phyloP scores from a whole-genome alignment of 2,113 vertebrate genomes.

The Poeciliopsis occidentalis region DNA sequence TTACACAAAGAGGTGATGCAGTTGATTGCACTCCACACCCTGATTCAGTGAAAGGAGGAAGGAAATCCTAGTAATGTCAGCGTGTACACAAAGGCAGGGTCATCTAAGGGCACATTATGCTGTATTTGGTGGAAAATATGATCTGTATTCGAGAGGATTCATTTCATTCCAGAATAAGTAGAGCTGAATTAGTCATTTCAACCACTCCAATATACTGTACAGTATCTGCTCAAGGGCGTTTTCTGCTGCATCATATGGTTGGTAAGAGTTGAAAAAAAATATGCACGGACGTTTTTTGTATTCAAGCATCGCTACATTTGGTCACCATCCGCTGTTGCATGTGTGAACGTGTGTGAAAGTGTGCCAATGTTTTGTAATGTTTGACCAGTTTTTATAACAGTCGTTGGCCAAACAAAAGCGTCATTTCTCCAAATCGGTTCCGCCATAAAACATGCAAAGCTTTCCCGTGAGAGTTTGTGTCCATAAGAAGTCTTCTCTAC shows the following conservation, averaged over 20 bases:
- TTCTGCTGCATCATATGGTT: neutral
- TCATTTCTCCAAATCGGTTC: slow-evolving; percentile 13
- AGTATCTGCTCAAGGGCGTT: neutral
- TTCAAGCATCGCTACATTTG: neutral
- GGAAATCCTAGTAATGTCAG: slow-evolving; percentile 36
- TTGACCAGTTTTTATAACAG: slow-evolving; percentile 34
- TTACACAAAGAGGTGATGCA: slow-evolving; percentile 40
- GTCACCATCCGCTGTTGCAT: slow-evolving; percentile 10
- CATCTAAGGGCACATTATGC: slow-evolving; percentile 53
- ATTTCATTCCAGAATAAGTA: neutral
- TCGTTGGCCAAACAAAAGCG: slow-evolving; percentile 19
- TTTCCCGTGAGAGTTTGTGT: slow-evolving; percentile 8
- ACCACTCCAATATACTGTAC: neutral
- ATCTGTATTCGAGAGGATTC: neutral
- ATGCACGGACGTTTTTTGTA: neutral
- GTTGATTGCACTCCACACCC: slow-evolving; percentile 32
- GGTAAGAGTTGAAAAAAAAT: neutral
- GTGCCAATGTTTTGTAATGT: slow-evolving; percentile 30
- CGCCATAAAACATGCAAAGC: slow-evolving; percentile 30
- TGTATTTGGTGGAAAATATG: slow-evolving; percentile 26
- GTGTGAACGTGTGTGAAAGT: neutral
- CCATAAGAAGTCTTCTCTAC: slow-evolving; percentile 10
- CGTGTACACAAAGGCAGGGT: slow-evolving; percentile 37
- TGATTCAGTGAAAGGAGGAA: slow-evolving; percentile 54
- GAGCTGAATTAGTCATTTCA: neutral